Percentiles rank a stretch among this genome's conserved stretches.
These are phyloP conservation scores for Aplidium turbinatum DNA, from an alignment of 23 tunicate species.

Conservation along the genomic window DNA sequence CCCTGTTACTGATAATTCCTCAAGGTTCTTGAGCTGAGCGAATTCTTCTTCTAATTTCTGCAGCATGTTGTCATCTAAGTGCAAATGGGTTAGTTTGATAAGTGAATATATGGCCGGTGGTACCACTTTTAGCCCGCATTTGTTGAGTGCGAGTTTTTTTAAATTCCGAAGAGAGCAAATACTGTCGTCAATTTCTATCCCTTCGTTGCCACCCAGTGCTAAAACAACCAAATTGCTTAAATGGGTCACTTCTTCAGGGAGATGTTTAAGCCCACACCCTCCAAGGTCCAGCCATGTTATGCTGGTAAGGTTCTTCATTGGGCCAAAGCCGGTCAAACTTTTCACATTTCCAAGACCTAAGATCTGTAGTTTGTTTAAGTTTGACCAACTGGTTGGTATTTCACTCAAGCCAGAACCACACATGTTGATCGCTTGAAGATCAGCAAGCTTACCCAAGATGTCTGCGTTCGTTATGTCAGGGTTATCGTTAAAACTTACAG, in stretches of 20 bases:
- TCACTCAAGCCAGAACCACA: slow-evolving; percentile 64
- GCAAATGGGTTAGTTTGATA: slow-evolving; percentile 64
- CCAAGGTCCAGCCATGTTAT: slow-evolving; percentile 88
- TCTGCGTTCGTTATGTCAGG: slow-evolving; percentile 67
- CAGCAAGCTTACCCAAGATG: slow-evolving; percentile 71
- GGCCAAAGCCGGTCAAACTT: slow-evolving; percentile 39
- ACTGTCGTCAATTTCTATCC: slow-evolving; percentile 73
- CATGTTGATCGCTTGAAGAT: slow-evolving; percentile 88
- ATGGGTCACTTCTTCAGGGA: slow-evolving; percentile 81
- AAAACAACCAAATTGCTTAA: slow-evolving; percentile 77
- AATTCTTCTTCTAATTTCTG: slow-evolving; percentile 53
- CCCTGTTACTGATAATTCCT: slow-evolving; percentile 86
- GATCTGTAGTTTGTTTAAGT: slow-evolving; percentile 61
- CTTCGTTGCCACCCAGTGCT: slow-evolving; percentile 83
- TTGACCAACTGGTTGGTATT: slow-evolving; percentile 71
- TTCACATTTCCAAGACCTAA: slow-evolving; percentile 79
- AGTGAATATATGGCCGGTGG: slow-evolving; percentile 66
- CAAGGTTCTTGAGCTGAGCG: slow-evolving; percentile 67
- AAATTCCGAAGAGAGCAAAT: slow-evolving; percentile 79
- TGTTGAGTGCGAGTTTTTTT: slow-evolving; percentile 74
- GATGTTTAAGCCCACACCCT: slow-evolving; percentile 66
- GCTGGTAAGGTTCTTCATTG: slow-evolving; percentile 55
- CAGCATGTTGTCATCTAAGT: slow-evolving; percentile 71
- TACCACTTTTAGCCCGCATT: slow-evolving; percentile 58
- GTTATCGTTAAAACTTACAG: slow-evolving; percentile 89